Evolutionary conservation across 2,113 vertebrate genomes (phyloP).

Genomic region (Procavia capensis): DNA sequence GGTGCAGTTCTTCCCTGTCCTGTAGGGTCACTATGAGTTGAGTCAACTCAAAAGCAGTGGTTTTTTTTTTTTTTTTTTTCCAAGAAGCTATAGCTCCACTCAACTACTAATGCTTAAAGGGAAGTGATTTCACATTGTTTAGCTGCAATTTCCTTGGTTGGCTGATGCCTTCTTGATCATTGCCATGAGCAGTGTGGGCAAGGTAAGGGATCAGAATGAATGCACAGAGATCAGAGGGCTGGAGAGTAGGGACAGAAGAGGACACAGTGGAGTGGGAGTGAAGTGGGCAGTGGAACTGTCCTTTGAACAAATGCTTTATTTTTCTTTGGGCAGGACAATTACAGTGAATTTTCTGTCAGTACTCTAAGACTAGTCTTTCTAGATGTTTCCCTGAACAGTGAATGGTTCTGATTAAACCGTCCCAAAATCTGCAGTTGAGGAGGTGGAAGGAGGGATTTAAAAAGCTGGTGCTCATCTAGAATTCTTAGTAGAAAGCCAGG

Average conservation of each 20-base stretch:
- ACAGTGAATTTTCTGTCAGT: constrained; percentile 37
- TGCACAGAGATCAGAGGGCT: background rate
- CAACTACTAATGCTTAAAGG: background rate
- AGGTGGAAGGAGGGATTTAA: constrained; percentile 12
- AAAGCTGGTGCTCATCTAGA: constrained; percentile 15
- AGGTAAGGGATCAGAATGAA: background rate
- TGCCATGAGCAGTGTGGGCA: background rate
- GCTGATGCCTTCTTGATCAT: background rate
- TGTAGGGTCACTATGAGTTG: no score
- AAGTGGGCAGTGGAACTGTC: background rate
- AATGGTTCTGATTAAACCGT: constrained; percentile 44
- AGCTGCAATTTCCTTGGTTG: constrained; percentile 14
- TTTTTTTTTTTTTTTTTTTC: no score
- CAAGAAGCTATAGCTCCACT: constrained; percentile 33
- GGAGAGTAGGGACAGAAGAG: background rate
- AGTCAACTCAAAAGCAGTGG: no score
- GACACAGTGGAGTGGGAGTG: background rate
- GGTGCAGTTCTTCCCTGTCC: no score
- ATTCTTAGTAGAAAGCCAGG: background rate
- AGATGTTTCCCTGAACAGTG: constrained; percentile 59
- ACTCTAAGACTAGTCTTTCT: constrained; percentile 51
- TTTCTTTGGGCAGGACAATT: constrained; percentile 49
- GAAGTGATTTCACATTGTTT: constrained; percentile 40
- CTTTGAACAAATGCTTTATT: constrained; percentile 60
- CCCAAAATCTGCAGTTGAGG: constrained; percentile 17